Conservation (phyloP, 2,113 vertebrate genomes). For the Clarias magur region DNA sequence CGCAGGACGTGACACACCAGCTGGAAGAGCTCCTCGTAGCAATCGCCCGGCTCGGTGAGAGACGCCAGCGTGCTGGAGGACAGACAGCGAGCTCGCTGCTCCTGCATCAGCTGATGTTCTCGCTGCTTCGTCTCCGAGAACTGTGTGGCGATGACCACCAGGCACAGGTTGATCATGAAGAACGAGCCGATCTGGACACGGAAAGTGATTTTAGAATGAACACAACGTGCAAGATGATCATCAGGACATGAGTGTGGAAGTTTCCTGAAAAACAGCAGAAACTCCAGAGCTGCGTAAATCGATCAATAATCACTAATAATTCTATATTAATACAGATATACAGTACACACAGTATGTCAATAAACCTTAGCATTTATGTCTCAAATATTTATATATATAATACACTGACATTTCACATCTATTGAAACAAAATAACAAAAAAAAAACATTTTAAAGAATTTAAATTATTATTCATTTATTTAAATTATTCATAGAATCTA, state of each 20-base stretch:
- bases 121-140: slow-evolving; percentile 98
- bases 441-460: background rate
- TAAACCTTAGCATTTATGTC: too few species aligned
- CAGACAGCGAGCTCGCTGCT: slow-evolving; percentile 90
- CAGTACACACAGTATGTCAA: too few species aligned
- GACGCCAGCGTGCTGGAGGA: slow-evolving; percentile 96
- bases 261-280: background rate
- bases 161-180: slow-evolving; percentile 95
- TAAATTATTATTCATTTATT: too few species aligned
- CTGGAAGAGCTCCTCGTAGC: slow-evolving; percentile 97
- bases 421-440: too few species aligned
- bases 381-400: too few species aligned
- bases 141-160: slow-evolving; percentile 97
- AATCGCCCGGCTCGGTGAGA: slow-evolving; percentile 92
- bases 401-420: too few species aligned
- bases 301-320: too few species aligned
- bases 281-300: background rate
- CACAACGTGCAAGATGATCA: background rate
- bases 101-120: slow-evolving; percentile 98
- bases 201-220: background rate
- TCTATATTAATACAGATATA: too few species aligned
- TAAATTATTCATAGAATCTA: background rate
- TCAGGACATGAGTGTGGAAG: background rate
- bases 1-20: slow-evolving; percentile 92
- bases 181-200: slow-evolving; percentile 81